Evolutionary conservation across 2,888 invertebrate species (phyloP).

Genomic region (Erpobdella octoculata): DNA sequence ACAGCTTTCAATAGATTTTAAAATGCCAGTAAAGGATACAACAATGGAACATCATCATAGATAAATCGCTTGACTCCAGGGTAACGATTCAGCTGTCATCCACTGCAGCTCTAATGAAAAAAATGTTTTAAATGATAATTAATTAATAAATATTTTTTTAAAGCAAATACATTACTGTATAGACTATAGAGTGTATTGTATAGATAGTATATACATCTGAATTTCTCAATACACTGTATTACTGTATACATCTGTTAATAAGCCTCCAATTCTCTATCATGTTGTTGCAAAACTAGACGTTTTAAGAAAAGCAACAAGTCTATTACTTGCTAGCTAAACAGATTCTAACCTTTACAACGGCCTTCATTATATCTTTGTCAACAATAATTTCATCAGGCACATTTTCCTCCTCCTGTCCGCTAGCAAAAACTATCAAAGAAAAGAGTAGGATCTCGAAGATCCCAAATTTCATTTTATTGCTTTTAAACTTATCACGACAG

Average conservation of each 20-base stretch:
- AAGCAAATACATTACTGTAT: neutral
- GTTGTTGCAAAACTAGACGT: too few species aligned
- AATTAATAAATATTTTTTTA: neutral
- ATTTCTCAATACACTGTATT: too few species aligned
- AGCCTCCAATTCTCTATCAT: too few species aligned
- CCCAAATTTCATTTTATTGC: too few species aligned
- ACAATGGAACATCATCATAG: constrained; percentile 48
- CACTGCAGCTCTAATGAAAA: constrained; percentile 50
- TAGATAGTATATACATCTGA: neutral
- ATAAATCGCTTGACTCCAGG: constrained; percentile 52
- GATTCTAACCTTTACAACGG: constrained; percentile 23
- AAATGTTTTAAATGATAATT: constrained; percentile 17
- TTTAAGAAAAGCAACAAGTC: too few species aligned
- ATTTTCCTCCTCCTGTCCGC: neutral
- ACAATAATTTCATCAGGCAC: neutral
- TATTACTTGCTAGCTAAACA: neutral
- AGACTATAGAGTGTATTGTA: neutral
- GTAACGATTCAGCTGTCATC: constrained; percentile 52
- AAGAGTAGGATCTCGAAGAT: too few species aligned
- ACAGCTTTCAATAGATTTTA: neutral
- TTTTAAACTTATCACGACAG: too few species aligned
- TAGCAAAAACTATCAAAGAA: too few species aligned
- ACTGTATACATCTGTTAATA: too few species aligned
- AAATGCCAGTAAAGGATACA: constrained; percentile 49
- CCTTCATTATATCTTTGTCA: constrained; percentile 24